Base-by-base conservation (phyloP, 2,797 vertebrate genomes). In the Myotis pilosus region DNA sequence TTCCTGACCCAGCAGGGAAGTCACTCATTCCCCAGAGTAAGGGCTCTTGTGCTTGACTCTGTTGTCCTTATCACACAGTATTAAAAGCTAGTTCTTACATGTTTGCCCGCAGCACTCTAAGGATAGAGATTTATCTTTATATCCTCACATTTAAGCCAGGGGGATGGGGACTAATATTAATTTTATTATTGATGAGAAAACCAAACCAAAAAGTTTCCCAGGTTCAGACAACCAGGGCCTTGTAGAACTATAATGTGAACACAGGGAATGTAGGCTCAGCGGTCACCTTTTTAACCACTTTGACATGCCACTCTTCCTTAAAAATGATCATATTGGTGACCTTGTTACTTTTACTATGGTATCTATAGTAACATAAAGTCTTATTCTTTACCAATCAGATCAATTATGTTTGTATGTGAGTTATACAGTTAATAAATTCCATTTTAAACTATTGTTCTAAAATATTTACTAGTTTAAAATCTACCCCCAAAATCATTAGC, bases 391-490 rank as follows among this genome's bases (percentile, higher is more conserved):
- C 92, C 75, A 95, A 25, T 51, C 30, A 86, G 28, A 30, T 83
- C 69, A 81, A 72, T 92, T 91, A 91, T 87, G 30, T 60, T 88
- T 79, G 17, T 44, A 44, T 79, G 51, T n/a, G 53, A 96, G 51
- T 71, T 82, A 88, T 64, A 60, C n/a, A 79, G 19, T 49, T 92
- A 90, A 82, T 93, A 94, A 87, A 91, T 87, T 91, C 22, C 41
- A 91, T 94, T 91, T 91, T 89, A 64, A 83, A 82, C 62, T 82
- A 64, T 75, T 79, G 38, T 83, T 84, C n/a, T 92, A 71, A 28
- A 94, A 82, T 90, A 76, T 49, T 53, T 66, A 33, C 81, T 95
- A 78, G 57, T 78, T 86, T 90, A 93, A 88, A 92, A 41, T 90
- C 30, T 23, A 28, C 44, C 33, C 64, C 53, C 55, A 3, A 94